Conservation (phyloP, 2,113 vertebrate species). For the Oreochromis tanganicae region DNA sequence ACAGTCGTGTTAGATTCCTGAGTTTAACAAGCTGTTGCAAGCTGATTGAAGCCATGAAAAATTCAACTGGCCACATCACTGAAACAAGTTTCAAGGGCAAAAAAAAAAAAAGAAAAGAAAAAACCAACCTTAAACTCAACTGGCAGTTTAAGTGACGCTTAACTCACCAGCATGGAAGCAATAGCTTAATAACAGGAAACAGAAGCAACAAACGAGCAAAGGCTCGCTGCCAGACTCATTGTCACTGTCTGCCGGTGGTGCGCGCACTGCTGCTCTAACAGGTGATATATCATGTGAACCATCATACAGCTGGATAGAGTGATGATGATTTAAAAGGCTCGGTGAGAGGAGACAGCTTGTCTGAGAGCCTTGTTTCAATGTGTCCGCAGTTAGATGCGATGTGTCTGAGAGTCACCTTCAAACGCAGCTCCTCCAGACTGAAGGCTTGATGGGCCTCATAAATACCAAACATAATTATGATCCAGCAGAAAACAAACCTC, state of each 20-base stretch:
- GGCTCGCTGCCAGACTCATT: constrained; percentile 37
- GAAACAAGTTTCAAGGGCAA: constrained; percentile 13
- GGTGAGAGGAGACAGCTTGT: constrained; percentile 61
- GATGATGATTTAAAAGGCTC: constrained; percentile 74
- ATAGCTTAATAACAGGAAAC: constrained; percentile 49
- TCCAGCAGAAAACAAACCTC: constrained; percentile 52
- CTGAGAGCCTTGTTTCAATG: constrained; percentile 64
- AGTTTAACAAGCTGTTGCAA: constrained; percentile 44
- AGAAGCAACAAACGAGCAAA: constrained; percentile 9
- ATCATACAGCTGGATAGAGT: constrained; percentile 52
- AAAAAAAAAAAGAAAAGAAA: neutral
- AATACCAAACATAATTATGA: constrained; percentile 70
- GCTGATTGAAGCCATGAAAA: constrained; percentile 30
- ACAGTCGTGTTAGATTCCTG: constrained; percentile 15
- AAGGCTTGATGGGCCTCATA: constrained; percentile 70
- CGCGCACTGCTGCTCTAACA: constrained; percentile 35
- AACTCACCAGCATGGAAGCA: constrained; percentile 33
- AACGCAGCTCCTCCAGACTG: constrained; percentile 51
- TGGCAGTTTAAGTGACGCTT: constrained; percentile 40
- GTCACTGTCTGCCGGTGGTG: constrained; percentile 34
- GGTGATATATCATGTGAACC: constrained; percentile 57
- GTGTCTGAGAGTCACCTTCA: constrained; percentile 74
- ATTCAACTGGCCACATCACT: constrained; percentile 25
- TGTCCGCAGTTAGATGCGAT: constrained; percentile 46
- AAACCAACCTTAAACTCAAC: constrained; percentile 7